Conservation (phyloP, 2,113 vertebrate species). For the Lichenostomus cassidix region DNA sequence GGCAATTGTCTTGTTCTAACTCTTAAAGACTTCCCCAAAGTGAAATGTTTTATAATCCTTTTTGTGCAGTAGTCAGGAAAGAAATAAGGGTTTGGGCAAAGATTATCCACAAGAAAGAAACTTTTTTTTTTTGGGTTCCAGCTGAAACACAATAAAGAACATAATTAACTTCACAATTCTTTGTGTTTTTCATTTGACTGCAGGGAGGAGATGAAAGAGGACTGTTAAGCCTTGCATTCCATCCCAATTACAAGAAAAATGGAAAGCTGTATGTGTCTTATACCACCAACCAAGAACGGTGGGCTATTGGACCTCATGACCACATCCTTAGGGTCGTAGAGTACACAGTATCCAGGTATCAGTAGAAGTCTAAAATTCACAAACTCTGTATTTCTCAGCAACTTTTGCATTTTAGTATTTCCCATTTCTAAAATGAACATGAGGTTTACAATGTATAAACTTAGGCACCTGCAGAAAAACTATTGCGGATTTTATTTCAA, state of each 20-base stretch:
- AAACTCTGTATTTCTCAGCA: neutral
- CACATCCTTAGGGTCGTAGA: slow-evolving; percentile 99
- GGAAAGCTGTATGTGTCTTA: slow-evolving; percentile 99
- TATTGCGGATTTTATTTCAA: slow-evolving; percentile 14
- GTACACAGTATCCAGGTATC: slow-evolving; percentile 96
- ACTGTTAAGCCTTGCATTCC: slow-evolving; percentile 99
- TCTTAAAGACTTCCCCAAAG: slow-evolving; percentile 77
- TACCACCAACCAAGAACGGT: slow-evolving; percentile 99
- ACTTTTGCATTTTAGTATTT: neutral
- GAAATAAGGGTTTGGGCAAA: slow-evolving; percentile 81
- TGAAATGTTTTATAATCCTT: slow-evolving; percentile 94
- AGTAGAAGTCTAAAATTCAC: neutral
- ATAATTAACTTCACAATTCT: slow-evolving; percentile 98
- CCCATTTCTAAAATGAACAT: neutral
- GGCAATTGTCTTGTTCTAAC: slow-evolving; percentile 84
- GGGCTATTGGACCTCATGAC: slow-evolving; percentile 98
- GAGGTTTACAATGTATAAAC: neutral
- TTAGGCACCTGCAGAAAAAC: neutral
- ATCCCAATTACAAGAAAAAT: slow-evolving; percentile 99
- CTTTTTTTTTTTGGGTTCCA: slow-evolving; percentile 75
- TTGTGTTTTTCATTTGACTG: slow-evolving; percentile 97
- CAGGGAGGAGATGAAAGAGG: slow-evolving; percentile 99
- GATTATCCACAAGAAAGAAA: slow-evolving; percentile 80
- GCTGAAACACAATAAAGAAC: slow-evolving; percentile 86
- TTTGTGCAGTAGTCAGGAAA: slow-evolving; percentile 85